Percentiles rank a stretch among this genome's conserved stretches.
Evolutionary conservation across 2,888 invertebrate genomes (phyloP).

Genomic region (Lasioglossum marginatum): DNA sequence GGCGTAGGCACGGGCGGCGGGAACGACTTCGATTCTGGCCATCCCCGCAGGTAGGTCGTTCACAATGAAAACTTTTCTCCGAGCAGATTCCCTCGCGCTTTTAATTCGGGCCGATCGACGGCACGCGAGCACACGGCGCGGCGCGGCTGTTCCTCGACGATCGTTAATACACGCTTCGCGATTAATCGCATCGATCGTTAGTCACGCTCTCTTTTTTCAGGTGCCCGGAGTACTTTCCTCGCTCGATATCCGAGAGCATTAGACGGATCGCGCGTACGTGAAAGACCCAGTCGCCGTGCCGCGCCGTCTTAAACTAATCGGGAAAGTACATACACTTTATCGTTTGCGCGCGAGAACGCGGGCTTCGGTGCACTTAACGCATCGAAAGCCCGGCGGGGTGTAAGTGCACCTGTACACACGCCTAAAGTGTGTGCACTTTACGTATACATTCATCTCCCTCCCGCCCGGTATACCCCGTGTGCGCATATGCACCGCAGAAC

Average conservation of each 20-base stretch:
- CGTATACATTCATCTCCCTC: slow-evolving; percentile 19
- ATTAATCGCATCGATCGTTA: not conserved
- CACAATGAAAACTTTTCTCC: not conserved
- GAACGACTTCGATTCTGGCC: not conserved
- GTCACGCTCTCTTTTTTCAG: slow-evolving; percentile 12
- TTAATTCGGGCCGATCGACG: not conserved
- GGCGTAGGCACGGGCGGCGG: not conserved
- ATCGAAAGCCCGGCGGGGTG: slow-evolving; percentile 10
- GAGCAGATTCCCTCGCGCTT: not conserved
- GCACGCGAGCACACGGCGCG: not conserved
- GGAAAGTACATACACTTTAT: slow-evolving; percentile 51
- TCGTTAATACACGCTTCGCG: not conserved
- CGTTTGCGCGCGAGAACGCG: slow-evolving; percentile 12
- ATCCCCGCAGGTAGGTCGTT: not conserved
- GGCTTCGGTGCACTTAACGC: slow-evolving; percentile 49
- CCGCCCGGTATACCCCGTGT: not conserved
- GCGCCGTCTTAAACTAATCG: slow-evolving; percentile 55
- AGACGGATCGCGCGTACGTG: slow-evolving; percentile 18
- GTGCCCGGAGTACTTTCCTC: not conserved
- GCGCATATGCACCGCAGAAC: slow-evolving; percentile 1
- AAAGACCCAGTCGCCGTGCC: slow-evolving; percentile 14
- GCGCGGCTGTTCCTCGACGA: not conserved
- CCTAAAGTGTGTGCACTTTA: slow-evolving; percentile 23
- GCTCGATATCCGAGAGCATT: slow-evolving; percentile 23
- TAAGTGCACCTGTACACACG: slow-evolving; percentile 22